These are phyloP conservation scores for Pomatorhinus ruficollis DNA, from an alignment of 2,113 vertebrate species.

Conservation along the genomic window DNA sequence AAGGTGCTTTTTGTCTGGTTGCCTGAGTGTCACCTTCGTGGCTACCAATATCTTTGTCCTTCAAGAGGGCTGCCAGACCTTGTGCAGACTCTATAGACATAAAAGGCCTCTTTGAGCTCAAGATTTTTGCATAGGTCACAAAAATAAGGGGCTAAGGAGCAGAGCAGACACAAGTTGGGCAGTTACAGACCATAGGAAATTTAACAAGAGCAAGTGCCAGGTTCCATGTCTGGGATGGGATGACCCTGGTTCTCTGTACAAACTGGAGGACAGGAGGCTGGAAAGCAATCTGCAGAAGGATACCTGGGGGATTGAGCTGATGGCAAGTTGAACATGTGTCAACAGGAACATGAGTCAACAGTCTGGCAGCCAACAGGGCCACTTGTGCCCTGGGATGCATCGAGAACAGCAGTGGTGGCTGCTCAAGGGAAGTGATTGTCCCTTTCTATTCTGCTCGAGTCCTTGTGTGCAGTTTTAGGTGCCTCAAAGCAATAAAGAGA, in stretches of 20 bases:
- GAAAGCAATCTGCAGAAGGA: neutral
- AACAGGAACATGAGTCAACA: neutral
- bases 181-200: neutral
- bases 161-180: neutral
- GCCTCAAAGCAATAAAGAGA: neutral
- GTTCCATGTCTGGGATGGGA: neutral
- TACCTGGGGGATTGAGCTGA: neutral
- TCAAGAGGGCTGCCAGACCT: neutral
- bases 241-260: neutral
- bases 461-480: neutral
- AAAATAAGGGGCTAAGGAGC: neutral
- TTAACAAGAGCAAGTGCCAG: neutral
- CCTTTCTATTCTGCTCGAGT: fast-evolving
- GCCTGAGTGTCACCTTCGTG: neutral
- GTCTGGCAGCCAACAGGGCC: neutral
- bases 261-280: neutral
- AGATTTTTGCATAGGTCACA: neutral
- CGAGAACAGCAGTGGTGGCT: no score
- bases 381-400: neutral
- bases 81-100: neutral
- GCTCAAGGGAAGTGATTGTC: fast-evolving
- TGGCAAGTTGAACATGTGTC: neutral
- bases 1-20: neutral
- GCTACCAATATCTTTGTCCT: neutral
- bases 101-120: neutral